These are phyloP conservation scores for Ormyrus thymus DNA, from an alignment of 2,888 invertebrate genomes.

Conservation along the genomic window DNA sequence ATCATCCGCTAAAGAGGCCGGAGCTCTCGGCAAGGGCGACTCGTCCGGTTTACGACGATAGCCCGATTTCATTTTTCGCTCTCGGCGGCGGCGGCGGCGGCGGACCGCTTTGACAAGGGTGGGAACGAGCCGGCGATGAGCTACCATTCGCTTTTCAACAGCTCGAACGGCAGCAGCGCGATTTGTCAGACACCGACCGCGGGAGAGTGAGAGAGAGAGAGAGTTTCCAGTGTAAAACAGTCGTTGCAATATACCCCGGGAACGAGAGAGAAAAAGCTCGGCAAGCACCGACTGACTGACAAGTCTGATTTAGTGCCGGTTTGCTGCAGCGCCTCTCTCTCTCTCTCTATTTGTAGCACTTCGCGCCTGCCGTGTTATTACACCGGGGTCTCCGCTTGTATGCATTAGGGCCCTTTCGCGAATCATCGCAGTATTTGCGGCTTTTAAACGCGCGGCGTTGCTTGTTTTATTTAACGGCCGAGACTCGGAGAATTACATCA, in stretches of 20 bases:
- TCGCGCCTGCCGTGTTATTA: slow-evolving; percentile 57
- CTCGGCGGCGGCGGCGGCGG: background rate
- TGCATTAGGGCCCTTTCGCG: slow-evolving; percentile 33
- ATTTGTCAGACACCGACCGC: slow-evolving; percentile 53
- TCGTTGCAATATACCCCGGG: slow-evolving; percentile 1
- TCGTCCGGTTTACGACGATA: slow-evolving; percentile 29
- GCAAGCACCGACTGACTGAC: slow-evolving; percentile 57
- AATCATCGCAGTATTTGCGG: slow-evolving; percentile 16
- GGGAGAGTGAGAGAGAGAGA: background rate
- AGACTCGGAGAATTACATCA: too few relatives aligned
- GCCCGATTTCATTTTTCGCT: slow-evolving; percentile 52
- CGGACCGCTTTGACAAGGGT: slow-evolving; percentile 45
- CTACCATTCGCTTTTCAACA: too few relatives aligned
- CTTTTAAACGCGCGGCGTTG: background rate
- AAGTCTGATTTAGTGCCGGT: slow-evolving; percentile 70
- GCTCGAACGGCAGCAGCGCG: slow-evolving; percentile 39
- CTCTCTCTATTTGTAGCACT: slow-evolving; percentile 62
- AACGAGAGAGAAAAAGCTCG: slow-evolving; percentile 14
- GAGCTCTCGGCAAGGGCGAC: slow-evolving; percentile 9
- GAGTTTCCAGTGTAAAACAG: slow-evolving; percentile 24
- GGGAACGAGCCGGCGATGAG: slow-evolving; percentile 29
- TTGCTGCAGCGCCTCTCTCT: slow-evolving; percentile 61
- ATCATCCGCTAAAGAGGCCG: slow-evolving; percentile 53
- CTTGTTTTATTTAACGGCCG: background rate
- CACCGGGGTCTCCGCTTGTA: background rate